These are phyloP conservation scores for Alauda arvensis DNA, from an alignment of 2,797 vertebrate genomes.

Conservation along the genomic window DNA sequence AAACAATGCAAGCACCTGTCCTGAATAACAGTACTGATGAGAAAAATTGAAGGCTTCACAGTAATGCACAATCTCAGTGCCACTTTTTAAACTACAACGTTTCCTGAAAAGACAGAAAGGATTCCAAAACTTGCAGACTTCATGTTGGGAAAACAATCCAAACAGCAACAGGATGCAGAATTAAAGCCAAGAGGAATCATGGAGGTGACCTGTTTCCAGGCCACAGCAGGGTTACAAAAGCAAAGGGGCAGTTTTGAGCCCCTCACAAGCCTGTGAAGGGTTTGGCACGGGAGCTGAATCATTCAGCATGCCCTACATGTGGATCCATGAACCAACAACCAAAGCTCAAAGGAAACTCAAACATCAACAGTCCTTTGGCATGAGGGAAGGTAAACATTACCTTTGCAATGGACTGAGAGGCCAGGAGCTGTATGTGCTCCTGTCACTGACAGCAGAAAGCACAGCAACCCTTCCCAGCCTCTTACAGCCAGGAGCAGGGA, in stretches of 20 bases:
- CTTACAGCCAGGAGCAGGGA: not conserved
- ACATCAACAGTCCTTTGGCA: not conserved
- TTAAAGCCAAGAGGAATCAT: not conserved
- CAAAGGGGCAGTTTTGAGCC: not conserved
- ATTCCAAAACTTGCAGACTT: not conserved
- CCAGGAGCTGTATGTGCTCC: not conserved
- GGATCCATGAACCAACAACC: not conserved
- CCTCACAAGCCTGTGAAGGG: not conserved
- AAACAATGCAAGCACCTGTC: conserved; percentile 7
- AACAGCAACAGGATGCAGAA: conserved; percentile 2
- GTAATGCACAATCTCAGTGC: conserved; percentile 33
- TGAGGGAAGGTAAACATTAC: not conserved
- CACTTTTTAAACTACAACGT: not conserved
- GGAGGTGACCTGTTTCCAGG: not conserved
- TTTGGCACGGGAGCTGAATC: conserved; percentile 13
- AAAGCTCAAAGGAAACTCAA: not conserved
- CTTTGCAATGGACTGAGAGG: not conserved
- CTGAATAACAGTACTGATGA: not conserved
- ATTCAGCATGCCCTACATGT: not conserved
- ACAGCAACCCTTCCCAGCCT: not conserved
- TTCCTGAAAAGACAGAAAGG: conserved; percentile 1
- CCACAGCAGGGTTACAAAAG: not conserved
- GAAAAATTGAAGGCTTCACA: conserved; percentile 34
- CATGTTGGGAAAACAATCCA: not conserved
- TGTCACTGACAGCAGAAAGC: not conserved